Percentiles rank a stretch among this genome's conserved stretches.
These are phyloP conservation scores for Holacanthella duospinosa DNA, from an alignment of 2,888 invertebrate species.

Conservation along the genomic window DNA sequence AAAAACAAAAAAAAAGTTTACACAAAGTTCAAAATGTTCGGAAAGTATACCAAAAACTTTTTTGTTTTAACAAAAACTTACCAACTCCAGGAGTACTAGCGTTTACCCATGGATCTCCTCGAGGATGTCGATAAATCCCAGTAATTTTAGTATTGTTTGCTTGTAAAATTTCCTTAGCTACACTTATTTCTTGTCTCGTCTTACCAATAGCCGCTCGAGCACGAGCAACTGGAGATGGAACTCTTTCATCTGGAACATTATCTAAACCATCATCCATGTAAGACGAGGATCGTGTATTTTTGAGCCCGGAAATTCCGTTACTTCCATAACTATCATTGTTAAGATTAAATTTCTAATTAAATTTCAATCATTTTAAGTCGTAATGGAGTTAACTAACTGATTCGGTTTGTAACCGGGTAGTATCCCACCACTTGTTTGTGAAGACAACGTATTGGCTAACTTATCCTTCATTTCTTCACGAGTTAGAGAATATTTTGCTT, in stretches of 20 bases:
- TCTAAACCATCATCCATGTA: not conserved
- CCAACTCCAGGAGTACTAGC: not conserved
- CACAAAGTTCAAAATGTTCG: not conserved
- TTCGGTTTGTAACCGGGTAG: conserved; percentile 15
- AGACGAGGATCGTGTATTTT: not conserved
- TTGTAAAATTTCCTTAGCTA: not conserved
- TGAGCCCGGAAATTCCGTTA: too few species aligned
- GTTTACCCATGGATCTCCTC: not conserved
- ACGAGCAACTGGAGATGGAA: conserved; percentile 17
- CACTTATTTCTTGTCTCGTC: conserved; percentile 12
- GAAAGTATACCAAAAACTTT: not conserved
- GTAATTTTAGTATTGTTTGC: not conserved
- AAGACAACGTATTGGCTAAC: conserved; percentile 12
- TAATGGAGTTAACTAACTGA: not conserved
- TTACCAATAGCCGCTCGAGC: conserved; percentile 16
- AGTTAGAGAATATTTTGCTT: conserved; percentile 8
- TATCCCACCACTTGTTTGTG: conserved; percentile 11
- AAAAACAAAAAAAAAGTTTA: not conserved
- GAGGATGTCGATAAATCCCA: not conserved
- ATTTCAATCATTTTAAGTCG: not conserved
- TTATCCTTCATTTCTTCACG: conserved; percentile 22
- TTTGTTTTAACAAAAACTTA: not conserved
- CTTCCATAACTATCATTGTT: too few species aligned
- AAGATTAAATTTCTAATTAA: too few species aligned
- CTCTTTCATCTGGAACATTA: not conserved